These are phyloP conservation scores for Drosophila diplacantha DNA, from an alignment of 2,888 invertebrate species.

Conservation along the genomic window DNA sequence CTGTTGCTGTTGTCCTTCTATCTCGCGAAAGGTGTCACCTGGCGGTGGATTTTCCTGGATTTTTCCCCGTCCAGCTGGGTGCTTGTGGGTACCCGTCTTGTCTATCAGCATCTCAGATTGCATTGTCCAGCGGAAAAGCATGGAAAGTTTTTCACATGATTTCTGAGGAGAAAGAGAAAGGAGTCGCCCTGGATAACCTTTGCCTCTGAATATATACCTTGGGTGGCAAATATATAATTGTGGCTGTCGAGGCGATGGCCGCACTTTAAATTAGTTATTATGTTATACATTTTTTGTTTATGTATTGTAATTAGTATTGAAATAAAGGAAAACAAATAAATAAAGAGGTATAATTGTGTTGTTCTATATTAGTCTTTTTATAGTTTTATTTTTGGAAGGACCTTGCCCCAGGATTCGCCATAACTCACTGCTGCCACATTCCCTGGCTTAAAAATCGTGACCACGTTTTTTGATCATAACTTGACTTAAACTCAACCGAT, in stretches of 20 bases:
- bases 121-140: neutral
- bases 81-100: neutral
- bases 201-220: neutral
- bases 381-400: neutral
- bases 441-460: too few relatives aligned
- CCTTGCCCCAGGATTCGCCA: too few relatives aligned
- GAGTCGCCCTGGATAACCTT: neutral
- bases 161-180: neutral
- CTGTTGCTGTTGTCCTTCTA: slow-evolving; percentile 16
- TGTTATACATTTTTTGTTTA: too few relatives aligned
- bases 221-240: neutral
- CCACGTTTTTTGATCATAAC: too few relatives aligned
- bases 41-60: slow-evolving; percentile 16
- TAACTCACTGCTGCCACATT: neutral
- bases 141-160: slow-evolving; percentile 1
- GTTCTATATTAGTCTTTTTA: neutral
- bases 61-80: neutral
- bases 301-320: too few relatives aligned
- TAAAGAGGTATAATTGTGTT: neutral
- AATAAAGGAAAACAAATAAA: too few relatives aligned
- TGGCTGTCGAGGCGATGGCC: too few relatives aligned
- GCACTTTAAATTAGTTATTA: too few relatives aligned
- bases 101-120: slow-evolving; percentile 19
- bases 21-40: slow-evolving; percentile 18
- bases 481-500: too few relatives aligned